Evolutionary conservation across 2,113 vertebrate species (phyloP), one percentile per base, ranked within the genome.

Genomic region (Marcusenius ussheri): DNA sequence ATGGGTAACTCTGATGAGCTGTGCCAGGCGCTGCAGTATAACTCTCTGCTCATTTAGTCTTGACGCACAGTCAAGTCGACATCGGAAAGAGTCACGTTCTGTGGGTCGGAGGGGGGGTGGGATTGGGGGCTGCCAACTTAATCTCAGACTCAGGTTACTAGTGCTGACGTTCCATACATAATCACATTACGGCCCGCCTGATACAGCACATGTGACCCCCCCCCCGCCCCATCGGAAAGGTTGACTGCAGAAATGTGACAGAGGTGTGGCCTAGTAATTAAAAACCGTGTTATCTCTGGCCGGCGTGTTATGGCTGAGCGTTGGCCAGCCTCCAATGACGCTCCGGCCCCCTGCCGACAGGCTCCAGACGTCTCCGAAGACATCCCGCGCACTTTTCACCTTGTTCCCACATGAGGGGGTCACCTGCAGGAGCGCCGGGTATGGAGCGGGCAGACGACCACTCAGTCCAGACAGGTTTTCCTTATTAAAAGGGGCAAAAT

Each of bases 281-380:
- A 97, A 97, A 97, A 94, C 93, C 95, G 95, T 96, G 96, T 97
- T 97, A 96, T 96, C 95, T 96, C 96, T 95, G 94, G 92, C 93
- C 92, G 94, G 94, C 95, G 96, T 96, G 95, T 96, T 96, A 95
- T 95, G 96, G 94, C 95, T 93, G 95, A 95, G 92, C 93, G 94
- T 92, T 96, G 97, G 93, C 95, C 92, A 89, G 94, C 94, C 90
- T 93, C 96, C 95, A 97, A 93, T 92, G 93, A 93, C 96, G 94
- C 94, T 95, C 95, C 96, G 97, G 97, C 97, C 96, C 96, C 39
- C 95, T 94, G 93, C 92, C 94, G 93, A 93, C 92, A 92, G 93
- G 96, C 95, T 97, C 95, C 97, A 91, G 89, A 90, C 96, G 96
- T 97, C 96, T 97, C 95, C 94, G 96, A 96, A 96, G 93, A 95